Evolutionary conservation across 2,113 vertebrate genomes (phyloP), one percentile per base, ranked within the genome.

Genomic region (Passer domesticus): DNA sequence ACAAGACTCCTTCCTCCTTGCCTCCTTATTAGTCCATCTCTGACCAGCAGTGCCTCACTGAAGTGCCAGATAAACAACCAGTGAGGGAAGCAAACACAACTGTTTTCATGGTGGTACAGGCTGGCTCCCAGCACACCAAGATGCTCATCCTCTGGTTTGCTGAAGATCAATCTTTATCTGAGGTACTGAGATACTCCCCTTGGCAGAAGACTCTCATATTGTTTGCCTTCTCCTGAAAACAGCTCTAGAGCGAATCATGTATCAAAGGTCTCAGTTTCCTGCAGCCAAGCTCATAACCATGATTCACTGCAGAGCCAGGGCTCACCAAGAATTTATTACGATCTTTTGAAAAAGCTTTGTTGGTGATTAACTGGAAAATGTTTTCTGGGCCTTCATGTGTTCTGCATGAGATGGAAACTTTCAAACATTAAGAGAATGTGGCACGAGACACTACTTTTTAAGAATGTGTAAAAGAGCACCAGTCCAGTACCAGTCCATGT

Each of bases 11-110:
- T 87, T 96, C 95, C 83, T 87, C 80, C 58, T 78, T 87, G 77
- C 90, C 90, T 96, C 94, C 92, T 97, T 96, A 96, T 96, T 96
- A 96, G 94, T 95, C 93, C 95, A 96, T 96, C 90, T 96, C 94
- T 95, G 94, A 94, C 83, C 93, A 89, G 88, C 77, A 27, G 21
- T 78, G 92, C 83, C 85, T 97, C 72, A 8, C 86, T 93, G 76
- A 88, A 90, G 41, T 76, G 76, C 73, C 83, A 75, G 90, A 96
- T 89, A 95, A 96, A 97, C 88, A 97, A 46, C 69, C 86, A 81
- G 69, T 13, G n/a, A 33, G 80, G 83, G 37, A 96, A 84, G 90
- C 60, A 94, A 96, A 87, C 76, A 68, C 60, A 78, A 72, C 69
- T 92, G 80, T 87, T 86, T 83, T 89, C 35, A 10, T 90, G 92